Base-by-base conservation (phyloP, 2,888 invertebrate genomes). In the Apocheima hispidaria region DNA sequence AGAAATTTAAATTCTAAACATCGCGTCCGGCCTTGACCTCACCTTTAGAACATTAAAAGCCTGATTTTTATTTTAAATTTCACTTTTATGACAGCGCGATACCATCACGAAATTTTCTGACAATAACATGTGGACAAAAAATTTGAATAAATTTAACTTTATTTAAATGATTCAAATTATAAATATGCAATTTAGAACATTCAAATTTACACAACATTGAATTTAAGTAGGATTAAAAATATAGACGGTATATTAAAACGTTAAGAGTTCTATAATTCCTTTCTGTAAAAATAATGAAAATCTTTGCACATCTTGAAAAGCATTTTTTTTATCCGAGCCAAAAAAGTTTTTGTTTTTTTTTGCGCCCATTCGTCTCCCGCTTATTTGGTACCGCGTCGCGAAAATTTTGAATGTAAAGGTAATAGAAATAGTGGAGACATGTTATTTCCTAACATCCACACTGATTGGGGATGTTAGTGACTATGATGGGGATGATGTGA, bases 21-120 rank as follows among this genome's bases (percentile, higher is more conserved):
- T 68, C 71, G 63, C 70, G 68, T 58, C 38, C 68, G 79, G 67
- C 79, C 79, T 79, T 79, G 79, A 77, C 72, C 73, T 69, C 66
- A 65, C 63, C 70, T 69, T 69, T 56, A 51, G 28, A 57, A 30
- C 46, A 49, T 36, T 44, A 43, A 50, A 41, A 66, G 63, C 62
- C 65, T 48, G 43, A 38, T n/a, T 52, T 57, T 48, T 35, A 51
- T 56, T 30, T 52, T 46, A 51, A 56, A 62, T 52, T 52, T 52
- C 33, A 49, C 41, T 33, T 49, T 60, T 44, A 55, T 46, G 21
- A 16, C 14, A 16, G 18, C 38, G n/a, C 18, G 50, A 50, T 51
- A 36, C 6, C 51, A 51, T 55, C 54, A 44, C 52, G 49, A 35
- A 35, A 30, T 60, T 30, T 44, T 60, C 36, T 36, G 33, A 55